Evolutionary conservation across 2,797 vertebrate species (phyloP).

Genomic region (Limosa lapponica): DNA sequence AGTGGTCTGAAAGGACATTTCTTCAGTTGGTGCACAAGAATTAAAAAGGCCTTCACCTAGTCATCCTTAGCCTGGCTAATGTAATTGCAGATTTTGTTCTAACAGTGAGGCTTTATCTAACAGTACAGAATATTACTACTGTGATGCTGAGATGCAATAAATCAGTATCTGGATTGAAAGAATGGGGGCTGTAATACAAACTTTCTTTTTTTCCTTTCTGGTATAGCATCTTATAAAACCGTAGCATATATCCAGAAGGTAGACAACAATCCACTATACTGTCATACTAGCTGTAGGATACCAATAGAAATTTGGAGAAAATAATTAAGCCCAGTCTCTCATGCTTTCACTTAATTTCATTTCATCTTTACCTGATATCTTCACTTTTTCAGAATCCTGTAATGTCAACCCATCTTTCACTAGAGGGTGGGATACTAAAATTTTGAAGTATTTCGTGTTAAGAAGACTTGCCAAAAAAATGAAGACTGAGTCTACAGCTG

Average conservation of each 20-base stretch:
- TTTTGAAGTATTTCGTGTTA: background rate
- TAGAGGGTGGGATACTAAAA: background rate
- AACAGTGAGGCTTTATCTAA: background rate
- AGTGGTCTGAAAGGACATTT: background rate
- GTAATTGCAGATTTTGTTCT: background rate
- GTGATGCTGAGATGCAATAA: background rate
- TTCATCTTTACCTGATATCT: background rate
- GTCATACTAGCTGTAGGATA: background rate
- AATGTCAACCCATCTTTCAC: background rate
- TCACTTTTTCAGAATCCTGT: background rate
- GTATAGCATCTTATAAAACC: background rate
- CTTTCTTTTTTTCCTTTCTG: background rate
- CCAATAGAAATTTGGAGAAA: background rate
- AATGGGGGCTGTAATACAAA: background rate
- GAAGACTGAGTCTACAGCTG: background rate
- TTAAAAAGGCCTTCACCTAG: background rate
- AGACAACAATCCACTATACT: background rate
- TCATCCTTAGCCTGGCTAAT: background rate
- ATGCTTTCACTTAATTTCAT: background rate
- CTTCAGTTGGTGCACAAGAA: background rate
- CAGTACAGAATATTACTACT: background rate
- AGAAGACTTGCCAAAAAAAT: background rate
- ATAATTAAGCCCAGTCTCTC: background rate
- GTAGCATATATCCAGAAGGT: background rate
- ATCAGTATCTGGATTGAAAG: background rate